phyloP scores from a whole-genome alignment of 2,797 vertebrate genomes.

The Phylloscopus collybita region DNA sequence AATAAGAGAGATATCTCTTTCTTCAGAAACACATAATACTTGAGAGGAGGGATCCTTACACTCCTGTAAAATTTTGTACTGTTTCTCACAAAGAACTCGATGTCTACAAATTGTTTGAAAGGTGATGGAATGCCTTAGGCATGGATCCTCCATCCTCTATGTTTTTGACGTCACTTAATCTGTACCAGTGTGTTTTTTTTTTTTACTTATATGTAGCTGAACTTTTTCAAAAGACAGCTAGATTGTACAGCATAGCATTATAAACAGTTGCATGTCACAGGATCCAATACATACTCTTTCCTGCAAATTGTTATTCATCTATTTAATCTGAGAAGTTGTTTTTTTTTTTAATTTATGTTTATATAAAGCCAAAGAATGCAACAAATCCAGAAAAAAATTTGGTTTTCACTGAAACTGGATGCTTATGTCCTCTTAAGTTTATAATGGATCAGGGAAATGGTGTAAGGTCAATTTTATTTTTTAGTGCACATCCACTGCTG shows the following conservation, averaged over 20 bases:
- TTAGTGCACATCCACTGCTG: background rate
- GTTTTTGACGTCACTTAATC: background rate
- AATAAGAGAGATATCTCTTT: conserved; percentile 48
- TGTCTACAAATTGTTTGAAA: conserved; percentile 15
- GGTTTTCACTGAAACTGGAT: background rate
- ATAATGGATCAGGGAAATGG: background rate
- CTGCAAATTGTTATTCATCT: background rate
- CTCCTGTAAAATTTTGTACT: conserved; percentile 9
- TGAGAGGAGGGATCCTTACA: conserved; percentile 53
- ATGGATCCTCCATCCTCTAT: background rate
- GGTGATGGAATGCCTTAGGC: background rate
- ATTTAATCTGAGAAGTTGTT: background rate
- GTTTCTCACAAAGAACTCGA: conserved; percentile 16
- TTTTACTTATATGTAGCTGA: conserved; percentile 15
- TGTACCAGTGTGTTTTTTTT: background rate
- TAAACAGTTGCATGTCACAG: conserved; percentile 18
- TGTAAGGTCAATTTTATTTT: background rate
- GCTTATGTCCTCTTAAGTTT: background rate
- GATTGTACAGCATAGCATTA: background rate
- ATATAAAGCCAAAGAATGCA: conserved; percentile 68
- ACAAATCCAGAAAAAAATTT: conserved; percentile 20
- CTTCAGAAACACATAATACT: conserved; percentile 37
- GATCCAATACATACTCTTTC: background rate
- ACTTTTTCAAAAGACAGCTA: conserved; percentile 39
- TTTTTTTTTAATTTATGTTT: conserved; percentile 63